Conservation (phyloP, 2,888 invertebrate species). For the Gari tellinella region DNA sequence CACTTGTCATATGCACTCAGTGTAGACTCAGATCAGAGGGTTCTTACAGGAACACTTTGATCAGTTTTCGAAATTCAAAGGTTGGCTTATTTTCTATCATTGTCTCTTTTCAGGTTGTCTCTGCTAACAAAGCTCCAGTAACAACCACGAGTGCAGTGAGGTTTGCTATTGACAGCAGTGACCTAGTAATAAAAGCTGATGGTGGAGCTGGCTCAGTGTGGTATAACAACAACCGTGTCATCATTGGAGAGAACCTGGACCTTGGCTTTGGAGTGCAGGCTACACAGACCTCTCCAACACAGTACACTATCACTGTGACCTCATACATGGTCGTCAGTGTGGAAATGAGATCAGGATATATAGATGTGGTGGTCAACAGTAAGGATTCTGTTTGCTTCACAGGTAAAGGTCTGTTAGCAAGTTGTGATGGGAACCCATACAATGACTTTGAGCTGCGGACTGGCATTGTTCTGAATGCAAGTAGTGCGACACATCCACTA, state of each 20-base stretch:
- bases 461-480: slow-evolving; percentile 39
- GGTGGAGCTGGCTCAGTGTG: slow-evolving; percentile 36
- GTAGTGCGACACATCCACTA: slow-evolving; percentile 27
- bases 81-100: too few relatives aligned
- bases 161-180: slow-evolving; percentile 34
- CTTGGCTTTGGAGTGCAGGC: slow-evolving; percentile 27
- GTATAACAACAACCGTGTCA: slow-evolving; percentile 38
- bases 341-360: slow-evolving; percentile 47
- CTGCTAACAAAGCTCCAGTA: slow-evolving; percentile 45
- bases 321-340: slow-evolving; percentile 48
- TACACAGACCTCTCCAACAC: slow-evolving; percentile 30
- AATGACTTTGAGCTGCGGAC: slow-evolving; percentile 59
- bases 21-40: too few relatives aligned
- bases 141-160: slow-evolving; percentile 49
- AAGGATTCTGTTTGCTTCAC: slow-evolving; percentile 40
- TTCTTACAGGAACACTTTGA: too few relatives aligned
- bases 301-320: slow-evolving; percentile 41
- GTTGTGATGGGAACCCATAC: slow-evolving; percentile 57
- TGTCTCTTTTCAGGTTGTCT: slow-evolving; percentile 32
- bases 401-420: slow-evolving; percentile 56
- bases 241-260: slow-evolving; percentile 34
- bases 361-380: slow-evolving; percentile 44
- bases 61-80: too few relatives aligned
- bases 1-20: too few relatives aligned
- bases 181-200: slow-evolving; percentile 50